Evolutionary conservation across 2,888 invertebrate species (phyloP), one percentile per base, ranked within the genome.

Genomic region (Eupithecia centaureata): DNA sequence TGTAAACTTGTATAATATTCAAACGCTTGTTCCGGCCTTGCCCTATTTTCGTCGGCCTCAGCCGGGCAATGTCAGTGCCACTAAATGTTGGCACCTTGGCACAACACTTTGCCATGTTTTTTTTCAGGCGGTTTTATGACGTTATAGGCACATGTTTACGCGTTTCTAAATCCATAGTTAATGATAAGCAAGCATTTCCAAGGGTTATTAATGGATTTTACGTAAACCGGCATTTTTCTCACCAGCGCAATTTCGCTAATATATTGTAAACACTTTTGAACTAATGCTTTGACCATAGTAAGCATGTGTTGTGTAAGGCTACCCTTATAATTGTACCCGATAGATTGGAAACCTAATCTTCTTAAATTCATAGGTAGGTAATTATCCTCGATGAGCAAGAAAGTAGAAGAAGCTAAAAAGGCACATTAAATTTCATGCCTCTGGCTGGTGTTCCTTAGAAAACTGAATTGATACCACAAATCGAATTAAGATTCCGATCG

Each of bases 21-120:
- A 73, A 74, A 76, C 73, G 67, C 73, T 61, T 58, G 60, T 67
- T 62, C 18, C 72, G 82, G 76, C 87, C 86, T 87, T 85, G 86
- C 76, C 82, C 82, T 82, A 83, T 82, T 83, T 81, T 62, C 73
- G 80, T 79, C 78, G 78, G 79, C 80, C 82, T 78, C 82, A 68
- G 67, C 68, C 76, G 83, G 82, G 78, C 86, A 87, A 86, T 86
- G 86, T 85, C 86, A 86, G 81, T 84, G 85, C 78, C 85, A 77
- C 67, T 71, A 72, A 73, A 74, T 75, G 72, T 75, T 76, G 75
- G 77, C 73, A 75, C 56, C 72, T 75, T 76, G 75, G 77, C 73
- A 75, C 56, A 65, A 65, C 64, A 71, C 72, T 51, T 65, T 76
- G 76, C 76, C 76, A 74, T 62, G 60, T 64, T 71, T 67, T 65